Evolutionary conservation across 2,888 invertebrate genomes (phyloP).

Genomic region (Notodonta dromedarius): DNA sequence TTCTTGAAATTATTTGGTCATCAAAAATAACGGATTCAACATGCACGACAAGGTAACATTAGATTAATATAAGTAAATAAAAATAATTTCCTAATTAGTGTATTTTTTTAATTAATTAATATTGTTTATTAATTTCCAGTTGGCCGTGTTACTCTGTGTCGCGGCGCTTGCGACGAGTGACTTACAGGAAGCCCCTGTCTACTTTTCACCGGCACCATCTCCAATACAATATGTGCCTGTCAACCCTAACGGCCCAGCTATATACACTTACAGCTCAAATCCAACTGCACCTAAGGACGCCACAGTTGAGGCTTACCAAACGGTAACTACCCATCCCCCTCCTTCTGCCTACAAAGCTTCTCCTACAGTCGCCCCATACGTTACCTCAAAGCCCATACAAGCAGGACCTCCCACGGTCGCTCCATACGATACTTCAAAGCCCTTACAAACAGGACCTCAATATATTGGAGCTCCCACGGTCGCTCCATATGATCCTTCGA

Average conservation of each 20-base stretch:
- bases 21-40: constrained; percentile 52
- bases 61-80: constrained; percentile 10
- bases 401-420: neutral
- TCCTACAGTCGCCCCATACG: constrained; percentile 1
- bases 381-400: neutral
- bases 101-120: neutral
- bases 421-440: too few species aligned
- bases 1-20: constrained; percentile 64
- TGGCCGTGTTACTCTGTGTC: constrained; percentile 71
- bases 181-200: neutral
- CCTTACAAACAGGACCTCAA: too few species aligned
- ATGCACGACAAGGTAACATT: constrained; percentile 69
- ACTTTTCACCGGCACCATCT: neutral
- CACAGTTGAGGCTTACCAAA: constrained; percentile 18
- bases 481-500: neutral
- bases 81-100: neutral
- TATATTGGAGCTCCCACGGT: neutral
- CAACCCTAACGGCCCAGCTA: neutral
- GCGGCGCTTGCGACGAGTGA: constrained; percentile 59
- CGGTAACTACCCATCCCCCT: constrained; percentile 21
- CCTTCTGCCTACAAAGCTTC: constrained; percentile 16
- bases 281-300: constrained; percentile 8
- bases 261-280: neutral
- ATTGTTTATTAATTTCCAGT: constrained; percentile 42
- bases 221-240: constrained; percentile 1